These are phyloP conservation scores for Lepidothrix coronata DNA, from an alignment of 2,113 vertebrate genomes.

Conservation along the genomic window DNA sequence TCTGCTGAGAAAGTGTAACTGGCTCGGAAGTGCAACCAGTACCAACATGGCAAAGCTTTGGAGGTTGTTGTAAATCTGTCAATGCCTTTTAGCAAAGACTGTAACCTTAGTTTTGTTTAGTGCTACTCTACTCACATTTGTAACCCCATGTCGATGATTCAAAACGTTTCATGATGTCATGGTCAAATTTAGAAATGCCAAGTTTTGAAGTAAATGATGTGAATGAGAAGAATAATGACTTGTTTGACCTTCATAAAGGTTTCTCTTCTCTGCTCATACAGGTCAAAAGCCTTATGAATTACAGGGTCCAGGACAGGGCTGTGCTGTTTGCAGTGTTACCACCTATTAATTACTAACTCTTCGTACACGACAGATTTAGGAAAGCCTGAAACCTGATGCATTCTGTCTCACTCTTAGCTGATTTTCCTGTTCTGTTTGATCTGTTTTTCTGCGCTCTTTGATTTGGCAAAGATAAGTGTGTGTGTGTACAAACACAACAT, in stretches of 20 bases:
- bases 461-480: neutral
- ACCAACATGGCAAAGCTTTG: slow-evolving; percentile 32
- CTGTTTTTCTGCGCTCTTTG: neutral
- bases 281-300: neutral
- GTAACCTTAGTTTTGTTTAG: slow-evolving; percentile 20
- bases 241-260: neutral
- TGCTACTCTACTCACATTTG: neutral
- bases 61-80: slow-evolving; percentile 24
- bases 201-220: neutral
- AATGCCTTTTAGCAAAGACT: slow-evolving; percentile 46
- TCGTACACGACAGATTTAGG: neutral
- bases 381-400: neutral
- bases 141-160: neutral
- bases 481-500: neutral
- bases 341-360: neutral
- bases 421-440: neutral
- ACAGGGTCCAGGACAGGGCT: neutral
- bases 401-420: neutral
- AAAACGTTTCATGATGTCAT: neutral
- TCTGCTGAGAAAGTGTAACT: slow-evolving; percentile 16
- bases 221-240: slow-evolving; percentile 10
- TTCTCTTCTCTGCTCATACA: no score
- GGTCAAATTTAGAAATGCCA: neutral
- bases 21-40: neutral
- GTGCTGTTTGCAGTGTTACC: neutral